Evolutionary conservation across 2,888 invertebrate species (phyloP).

Genomic region (Troides aeacus): DNA sequence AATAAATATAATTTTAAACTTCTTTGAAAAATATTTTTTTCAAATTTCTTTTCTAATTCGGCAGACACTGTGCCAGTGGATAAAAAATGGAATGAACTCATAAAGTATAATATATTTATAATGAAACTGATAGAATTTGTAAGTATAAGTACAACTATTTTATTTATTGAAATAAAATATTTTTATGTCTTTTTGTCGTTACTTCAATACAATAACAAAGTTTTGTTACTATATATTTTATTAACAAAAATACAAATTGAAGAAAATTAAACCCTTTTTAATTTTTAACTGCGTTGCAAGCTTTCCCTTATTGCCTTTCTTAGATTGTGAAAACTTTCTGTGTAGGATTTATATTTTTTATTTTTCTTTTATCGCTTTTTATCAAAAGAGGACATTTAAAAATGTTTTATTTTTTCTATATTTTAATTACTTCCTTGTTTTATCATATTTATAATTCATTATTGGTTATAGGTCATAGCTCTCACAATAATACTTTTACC

Average conservation of each 20-base stretch:
- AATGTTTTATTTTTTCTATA: constrained; percentile 5
- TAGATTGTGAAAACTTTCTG: too few species aligned
- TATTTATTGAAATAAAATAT: background rate
- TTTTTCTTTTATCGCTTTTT: background rate
- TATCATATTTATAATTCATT: constrained; percentile 31
- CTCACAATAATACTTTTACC: constrained; percentile 60
- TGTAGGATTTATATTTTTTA: too few species aligned
- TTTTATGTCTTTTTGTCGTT: background rate
- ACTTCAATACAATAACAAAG: background rate
- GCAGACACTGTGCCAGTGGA: constrained; percentile 72
- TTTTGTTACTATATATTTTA: background rate
- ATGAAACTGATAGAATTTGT: constrained; percentile 75
- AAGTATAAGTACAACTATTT: constrained; percentile 46
- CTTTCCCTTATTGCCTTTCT: too few species aligned
- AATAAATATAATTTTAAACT: too few species aligned
- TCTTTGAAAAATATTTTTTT: background rate
- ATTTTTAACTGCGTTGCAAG: too few species aligned
- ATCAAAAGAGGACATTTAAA: background rate
- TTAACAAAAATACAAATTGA: background rate
- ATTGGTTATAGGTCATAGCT: constrained; percentile 63
- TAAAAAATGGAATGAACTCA: constrained; percentile 70
- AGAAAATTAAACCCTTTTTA: background rate
- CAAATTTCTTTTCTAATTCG: constrained; percentile 31
- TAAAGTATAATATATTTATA: constrained; percentile 72
- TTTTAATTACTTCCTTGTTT: constrained; percentile 18